Evolutionary conservation across 2,797 vertebrate genomes (phyloP).

Genomic region (Smutsia gigantea): DNA sequence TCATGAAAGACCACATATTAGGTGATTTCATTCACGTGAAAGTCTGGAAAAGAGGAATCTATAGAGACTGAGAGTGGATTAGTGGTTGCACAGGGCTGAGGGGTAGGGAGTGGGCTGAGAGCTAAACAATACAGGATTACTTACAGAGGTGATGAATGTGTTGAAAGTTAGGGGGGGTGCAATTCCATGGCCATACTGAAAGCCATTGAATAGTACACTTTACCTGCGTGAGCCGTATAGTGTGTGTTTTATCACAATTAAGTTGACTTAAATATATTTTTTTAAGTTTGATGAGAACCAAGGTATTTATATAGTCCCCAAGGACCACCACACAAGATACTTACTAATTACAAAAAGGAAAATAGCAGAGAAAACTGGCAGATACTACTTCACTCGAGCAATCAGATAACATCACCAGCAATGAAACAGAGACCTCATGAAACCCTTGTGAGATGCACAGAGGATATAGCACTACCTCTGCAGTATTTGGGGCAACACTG

Average conservation of each 20-base stretch:
- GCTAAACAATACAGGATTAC: background rate
- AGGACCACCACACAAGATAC: background rate
- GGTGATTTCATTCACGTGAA: background rate
- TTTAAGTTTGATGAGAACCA: conserved; percentile 7
- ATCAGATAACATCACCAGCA: background rate
- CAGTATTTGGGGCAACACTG: accelerated
- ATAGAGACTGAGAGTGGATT: too few species aligned
- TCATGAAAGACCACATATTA: background rate
- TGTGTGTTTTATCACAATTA: background rate
- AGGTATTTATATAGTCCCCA: background rate
- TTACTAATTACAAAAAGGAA: background rate
- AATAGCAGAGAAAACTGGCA: background rate
- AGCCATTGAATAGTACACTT: background rate
- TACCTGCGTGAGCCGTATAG: background rate
- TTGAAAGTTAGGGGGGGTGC: background rate
- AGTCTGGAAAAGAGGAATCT: background rate
- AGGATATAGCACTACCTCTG: background rate
- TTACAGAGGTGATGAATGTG: background rate
- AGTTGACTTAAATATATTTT: background rate
- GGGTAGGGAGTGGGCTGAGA: too few species aligned
- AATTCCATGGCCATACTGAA: background rate
- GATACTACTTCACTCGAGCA: background rate
- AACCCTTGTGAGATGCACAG: accelerated
- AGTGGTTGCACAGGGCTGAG: background rate
- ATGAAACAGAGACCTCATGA: accelerated